Base-by-base conservation (phyloP, 2,113 vertebrate genomes). In the Narcine bancroftii region DNA sequence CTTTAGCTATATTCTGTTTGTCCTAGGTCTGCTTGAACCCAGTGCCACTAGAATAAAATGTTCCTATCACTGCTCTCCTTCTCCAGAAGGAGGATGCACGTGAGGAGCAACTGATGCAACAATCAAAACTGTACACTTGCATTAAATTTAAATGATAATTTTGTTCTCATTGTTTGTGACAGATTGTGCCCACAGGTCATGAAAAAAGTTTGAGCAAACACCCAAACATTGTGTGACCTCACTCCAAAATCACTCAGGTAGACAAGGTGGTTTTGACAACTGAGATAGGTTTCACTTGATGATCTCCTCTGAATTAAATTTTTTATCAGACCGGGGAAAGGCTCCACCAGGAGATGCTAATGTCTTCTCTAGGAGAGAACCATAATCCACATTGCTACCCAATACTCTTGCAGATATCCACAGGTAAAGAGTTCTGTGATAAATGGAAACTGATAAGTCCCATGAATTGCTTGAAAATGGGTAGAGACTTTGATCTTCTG, bases 101-200 rank as follows among this genome's bases (percentile, higher is more conserved):
- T 2, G 39, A 75, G n/a, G 72, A 75, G 29, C 19, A 75, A 75
- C 11, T 75, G 72, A 75, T n/a, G n/a, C 72, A 75, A 9, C 15
- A 75, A 75, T 17, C 29, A 75, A 75, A 17, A 36, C n/a, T 39
- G n/a, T 75, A 19, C n/a, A 39, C 3, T 15, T 75, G 11, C n/a
- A 73, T 75, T 75, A 75, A 11, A 75, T 39, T 26, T 75, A 75
- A 75, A 75, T 75, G 7, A 39, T 39, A 75, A 9, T 75, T 73
- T 75, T 75, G 72, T 75, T 75, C 36, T 75, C 72, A 75, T 75
- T 75, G 72, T 75, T 75, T 75, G 39, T 75, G 72, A 39, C n/a
- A 75, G n/a, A 75, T 75, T 75, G 72, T 36, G 72, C 72, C 72
- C 72, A 75, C 36, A 17, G n/a, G 4, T 75, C 72, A 39, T 39